Percentiles rank a stretch among this genome's conserved stretches.
Conservation (phyloP, 2,888 invertebrate genomes). For the Polyommatus icarus region DNA sequence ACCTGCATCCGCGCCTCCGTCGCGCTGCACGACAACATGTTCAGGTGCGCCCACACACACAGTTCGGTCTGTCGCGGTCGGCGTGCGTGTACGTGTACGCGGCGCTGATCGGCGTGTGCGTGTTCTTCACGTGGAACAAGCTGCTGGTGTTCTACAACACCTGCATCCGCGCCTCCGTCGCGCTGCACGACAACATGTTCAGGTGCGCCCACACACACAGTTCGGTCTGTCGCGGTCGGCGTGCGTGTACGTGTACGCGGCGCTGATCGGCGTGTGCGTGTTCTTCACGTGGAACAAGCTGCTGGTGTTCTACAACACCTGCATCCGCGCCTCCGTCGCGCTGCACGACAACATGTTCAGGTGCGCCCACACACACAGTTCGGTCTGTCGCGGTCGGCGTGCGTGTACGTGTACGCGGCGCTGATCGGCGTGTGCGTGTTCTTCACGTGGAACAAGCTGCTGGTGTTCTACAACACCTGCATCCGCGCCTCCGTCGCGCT, state of each 20-base stretch:
- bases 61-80: no score
- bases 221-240: constrained; percentile 63
- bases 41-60: no score
- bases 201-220: constrained; percentile 49
- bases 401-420: no score
- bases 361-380: no score
- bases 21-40: constrained; percentile 78
- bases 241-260: constrained; percentile 79
- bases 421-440: no score
- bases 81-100: no score
- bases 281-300: constrained; percentile 75
- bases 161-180: constrained; percentile 57
- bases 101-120: no score
- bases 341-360: constrained; percentile 76
- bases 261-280: constrained; percentile 55
- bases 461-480: constrained; percentile 71
- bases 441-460: no score
- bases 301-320: constrained; percentile 67
- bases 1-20: constrained; percentile 88
- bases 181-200: constrained; percentile 49
- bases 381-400: no score
- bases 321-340: constrained; percentile 86
- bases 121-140: no score
- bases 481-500: constrained; percentile 57
- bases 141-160: constrained; percentile 64